Conservation (phyloP, 1,140 invertebrate species). For the Euwallacea similis region DNA sequence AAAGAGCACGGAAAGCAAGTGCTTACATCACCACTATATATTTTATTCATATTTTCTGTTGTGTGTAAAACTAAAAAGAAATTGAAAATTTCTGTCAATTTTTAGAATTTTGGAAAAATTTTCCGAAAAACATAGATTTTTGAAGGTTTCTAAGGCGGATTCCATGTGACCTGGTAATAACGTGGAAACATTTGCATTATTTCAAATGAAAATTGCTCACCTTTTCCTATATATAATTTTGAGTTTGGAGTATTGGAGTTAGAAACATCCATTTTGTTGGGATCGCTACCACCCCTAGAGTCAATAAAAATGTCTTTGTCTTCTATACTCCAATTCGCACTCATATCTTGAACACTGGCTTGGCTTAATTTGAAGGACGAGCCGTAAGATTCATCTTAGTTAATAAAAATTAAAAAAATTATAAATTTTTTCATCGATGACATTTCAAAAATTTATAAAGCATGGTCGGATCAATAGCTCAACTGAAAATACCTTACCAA, state of each 20-base stretch:
- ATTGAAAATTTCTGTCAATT: too few relatives aligned
- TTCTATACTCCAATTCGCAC: slow-evolving; percentile 51
- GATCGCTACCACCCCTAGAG: slow-evolving; percentile 36
- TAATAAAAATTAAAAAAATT: background rate
- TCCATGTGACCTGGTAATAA: too few relatives aligned
- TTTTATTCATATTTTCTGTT: too few relatives aligned
- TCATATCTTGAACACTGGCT: slow-evolving; percentile 29
- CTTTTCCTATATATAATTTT: slow-evolving; percentile 42
- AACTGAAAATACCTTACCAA: slow-evolving; percentile 3
- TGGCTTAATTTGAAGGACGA: background rate
- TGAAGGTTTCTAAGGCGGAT: too few relatives aligned
- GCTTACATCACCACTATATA: too few relatives aligned
- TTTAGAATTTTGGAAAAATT: too few relatives aligned
- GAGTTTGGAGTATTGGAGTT: slow-evolving; percentile 48
- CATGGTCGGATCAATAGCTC: too few relatives aligned
- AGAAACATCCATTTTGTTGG: slow-evolving; percentile 46
- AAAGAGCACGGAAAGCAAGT: too few relatives aligned
- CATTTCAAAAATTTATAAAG: background rate
- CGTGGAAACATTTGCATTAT: too few relatives aligned
- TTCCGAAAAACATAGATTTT: too few relatives aligned
- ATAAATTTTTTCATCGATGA: background rate
- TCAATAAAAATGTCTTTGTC: slow-evolving; percentile 45
- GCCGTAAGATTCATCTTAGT: too few relatives aligned
- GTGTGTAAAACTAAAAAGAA: too few relatives aligned
- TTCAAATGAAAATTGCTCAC: background rate